Base-by-base conservation (phyloP, 2,113 vertebrate species). In the Corythornis vintsioides region DNA sequence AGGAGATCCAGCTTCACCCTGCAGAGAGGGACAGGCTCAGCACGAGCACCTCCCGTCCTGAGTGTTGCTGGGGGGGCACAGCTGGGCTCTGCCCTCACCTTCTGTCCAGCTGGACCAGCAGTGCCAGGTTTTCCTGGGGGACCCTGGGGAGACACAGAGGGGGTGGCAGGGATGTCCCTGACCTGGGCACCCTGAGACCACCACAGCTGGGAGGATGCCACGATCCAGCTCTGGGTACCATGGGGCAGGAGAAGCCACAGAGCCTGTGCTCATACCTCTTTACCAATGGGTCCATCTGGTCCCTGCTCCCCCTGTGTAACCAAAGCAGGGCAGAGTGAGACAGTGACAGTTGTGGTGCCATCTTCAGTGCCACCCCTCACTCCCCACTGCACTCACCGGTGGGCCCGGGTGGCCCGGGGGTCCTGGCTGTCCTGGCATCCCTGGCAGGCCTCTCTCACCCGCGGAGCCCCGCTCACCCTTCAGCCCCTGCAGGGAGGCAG, bases 401-500 rank as follows among this genome's bases (percentile, higher is more conserved):
- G 96, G 95, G 21, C 99, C 99, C 5, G 98, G 98, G 95, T 99
- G 98, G 70, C 99, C 99, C 0, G 99, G 98, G 19, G 98, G 83
- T 48, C 99, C 99, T 2, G 98, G 98, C 22, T 98, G 86, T 17
- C 99, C 99, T 8, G 93, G 97, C 92, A 99, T 97, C 47, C 99
- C 99, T 25, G 97, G 94, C 45, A 98, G 96, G 24, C 99, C 99
- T 89, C 98, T 98, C 77, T 99, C 99, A 50, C 99, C 99, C 3
- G 24, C 24, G 4, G 98, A 89, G 63, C 99, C 99, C 24, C 98
- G 97, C 47, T 99, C 99, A 31, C 99, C 99, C 95, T 98, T 98
- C 82, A 97, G 88, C 47, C 99, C 98, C 99, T 99, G 72, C 5
- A 17, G 15, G 42, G 73, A 33, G 45, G 28, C 45, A n/a, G 56